These are phyloP conservation scores for Corythucha ciliata DNA, from an alignment of 2,888 invertebrate species.

Conservation along the genomic window DNA sequence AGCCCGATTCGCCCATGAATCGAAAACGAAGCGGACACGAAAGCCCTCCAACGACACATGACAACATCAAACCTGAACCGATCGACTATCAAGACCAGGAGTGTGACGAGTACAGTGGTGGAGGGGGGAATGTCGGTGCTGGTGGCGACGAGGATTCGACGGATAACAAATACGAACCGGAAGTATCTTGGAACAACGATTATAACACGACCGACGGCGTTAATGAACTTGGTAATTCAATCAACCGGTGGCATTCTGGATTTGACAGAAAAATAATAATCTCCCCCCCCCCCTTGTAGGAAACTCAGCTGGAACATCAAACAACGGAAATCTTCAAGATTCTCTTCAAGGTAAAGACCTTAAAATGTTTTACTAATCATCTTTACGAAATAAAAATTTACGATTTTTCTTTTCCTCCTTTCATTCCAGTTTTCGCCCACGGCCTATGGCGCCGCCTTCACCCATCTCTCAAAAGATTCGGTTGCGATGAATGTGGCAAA, in stretches of 20 bases:
- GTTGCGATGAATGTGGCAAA: constrained; percentile 31
- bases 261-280: neutral
- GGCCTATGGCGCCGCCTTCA: constrained; percentile 30
- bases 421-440: constrained; percentile 28
- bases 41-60: constrained; percentile 14
- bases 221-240: constrained; percentile 14
- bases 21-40: constrained; percentile 19
- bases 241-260: neutral
- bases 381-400: neutral
- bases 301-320: constrained; percentile 24
- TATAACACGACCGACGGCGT: constrained; percentile 10
- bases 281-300: constrained; percentile 11
- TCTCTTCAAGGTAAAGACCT: constrained; percentile 26
- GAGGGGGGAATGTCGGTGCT: constrained; percentile 14
- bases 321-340: constrained; percentile 26
- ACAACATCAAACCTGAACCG: constrained; percentile 21
- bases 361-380: constrained; percentile 3
- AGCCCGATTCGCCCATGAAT: constrained; percentile 25
- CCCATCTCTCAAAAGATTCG: constrained; percentile 29
- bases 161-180: no score
- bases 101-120: constrained; percentile 18
- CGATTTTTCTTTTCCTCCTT: constrained; percentile 5
- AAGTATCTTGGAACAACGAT: no score
- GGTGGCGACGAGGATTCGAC: constrained; percentile 12
- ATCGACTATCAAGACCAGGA: constrained; percentile 23